These are phyloP conservation scores for Elephas maximus DNA, from an alignment of 2,113 vertebrate genomes.

Conservation along the genomic window DNA sequence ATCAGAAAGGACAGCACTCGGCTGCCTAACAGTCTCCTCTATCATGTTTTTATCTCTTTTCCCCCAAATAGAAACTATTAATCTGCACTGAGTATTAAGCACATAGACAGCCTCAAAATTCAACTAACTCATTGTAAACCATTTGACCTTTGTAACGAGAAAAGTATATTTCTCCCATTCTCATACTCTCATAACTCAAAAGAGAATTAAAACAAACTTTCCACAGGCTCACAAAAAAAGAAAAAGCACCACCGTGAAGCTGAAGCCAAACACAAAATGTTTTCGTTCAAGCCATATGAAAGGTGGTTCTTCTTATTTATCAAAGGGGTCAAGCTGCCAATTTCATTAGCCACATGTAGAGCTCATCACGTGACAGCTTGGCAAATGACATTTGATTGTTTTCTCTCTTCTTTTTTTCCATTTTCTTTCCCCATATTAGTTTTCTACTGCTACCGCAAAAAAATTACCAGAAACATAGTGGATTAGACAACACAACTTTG, in stretches of 20 bases:
- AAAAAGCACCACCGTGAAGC: neutral
- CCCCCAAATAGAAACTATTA: neutral
- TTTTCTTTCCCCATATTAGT: neutral
- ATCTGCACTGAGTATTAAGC: neutral
- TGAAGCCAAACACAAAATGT: neutral
- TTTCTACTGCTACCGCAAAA: neutral
- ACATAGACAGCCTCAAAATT: neutral
- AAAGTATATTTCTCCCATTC: neutral
- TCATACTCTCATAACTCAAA: neutral
- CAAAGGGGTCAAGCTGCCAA: fast-evolving
- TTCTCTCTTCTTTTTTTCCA: neutral
- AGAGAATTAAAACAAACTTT: neutral
- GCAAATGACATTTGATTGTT: neutral
- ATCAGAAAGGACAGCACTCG: neutral
- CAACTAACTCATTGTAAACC: neutral
- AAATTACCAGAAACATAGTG: neutral
- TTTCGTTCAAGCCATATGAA: neutral
- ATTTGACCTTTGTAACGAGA: neutral
- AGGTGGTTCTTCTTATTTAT: neutral
- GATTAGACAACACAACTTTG: neutral
- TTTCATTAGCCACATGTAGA: neutral
- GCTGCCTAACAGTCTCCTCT: neutral
- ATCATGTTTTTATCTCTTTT: neutral
- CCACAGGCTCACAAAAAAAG: neutral
- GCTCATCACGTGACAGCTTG: fast-evolving